Evolutionary conservation across 1,140 invertebrate genomes (phyloP), one percentile per base, ranked within the genome.

Genomic region (Drosophila repletoides): DNA sequence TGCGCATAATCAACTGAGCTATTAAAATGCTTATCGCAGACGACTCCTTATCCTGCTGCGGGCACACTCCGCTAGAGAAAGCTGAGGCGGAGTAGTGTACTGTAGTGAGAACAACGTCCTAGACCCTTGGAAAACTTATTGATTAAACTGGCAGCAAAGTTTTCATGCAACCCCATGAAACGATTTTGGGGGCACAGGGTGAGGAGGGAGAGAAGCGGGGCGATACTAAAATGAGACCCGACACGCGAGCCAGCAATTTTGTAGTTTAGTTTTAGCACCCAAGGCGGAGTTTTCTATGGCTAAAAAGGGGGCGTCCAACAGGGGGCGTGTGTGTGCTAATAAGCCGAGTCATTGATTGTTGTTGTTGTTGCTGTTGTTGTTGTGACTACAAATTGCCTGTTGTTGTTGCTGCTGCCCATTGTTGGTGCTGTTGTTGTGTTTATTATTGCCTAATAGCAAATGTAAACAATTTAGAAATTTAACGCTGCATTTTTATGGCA

Each of bases 391-490:
- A 26, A 40, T 55, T 55, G 51, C 17, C 41, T 55, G 51, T 41
- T 53, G 34, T 53, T 21, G 52, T 56, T 22, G 10, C 3, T 45
- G 19, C 22, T 59, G 43, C 33, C 59, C 51, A 65, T 65, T 46
- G 45, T 52, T 52, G 41, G 26, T 51, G 51, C 24, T 55, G 48
- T 63, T 59, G 7, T n/a, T 19, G 17, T 40, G 63, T 65, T 43
- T 53, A 26, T 68, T 74, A 58, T 63, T 69, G 75, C 65, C 65
- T 80, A 79, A 80, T 80, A 67, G 70, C 76, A 72, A 80, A 79
- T 80, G 69, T 69, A 84, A 84, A 84, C 79, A 86, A 86, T 84
- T 84, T 84, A 79, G 65, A 86, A 86, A 84, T 84, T 84, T 86
- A 86, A 79, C 80, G 80, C 79, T 84, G 80, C 63, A 83, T 83